These are phyloP conservation scores for Meloe dianella DNA, from an alignment of 2,888 invertebrate species.

Conservation along the genomic window DNA sequence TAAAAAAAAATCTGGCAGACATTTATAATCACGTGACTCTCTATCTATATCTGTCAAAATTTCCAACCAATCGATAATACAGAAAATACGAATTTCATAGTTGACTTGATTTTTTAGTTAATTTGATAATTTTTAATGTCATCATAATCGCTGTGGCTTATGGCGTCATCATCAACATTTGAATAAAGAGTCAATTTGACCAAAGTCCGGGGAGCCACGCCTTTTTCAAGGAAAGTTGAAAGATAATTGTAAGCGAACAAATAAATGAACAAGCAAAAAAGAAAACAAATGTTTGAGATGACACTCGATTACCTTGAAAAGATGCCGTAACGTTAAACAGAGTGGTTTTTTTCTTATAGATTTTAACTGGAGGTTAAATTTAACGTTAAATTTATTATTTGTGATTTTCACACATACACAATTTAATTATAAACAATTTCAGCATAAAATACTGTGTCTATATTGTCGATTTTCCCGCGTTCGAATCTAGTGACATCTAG, in stretches of 20 bases:
- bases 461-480: not conserved
- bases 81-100: not conserved
- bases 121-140: conserved; percentile 14
- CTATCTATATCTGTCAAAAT: no score
- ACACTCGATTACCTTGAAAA: conserved; percentile 48
- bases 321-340: conserved; percentile 15
- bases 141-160: conserved; percentile 3
- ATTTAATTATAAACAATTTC: not conserved
- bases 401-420: no score
- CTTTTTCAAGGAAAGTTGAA: conserved; percentile 16
- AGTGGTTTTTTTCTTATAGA: not conserved
- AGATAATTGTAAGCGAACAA: not conserved
- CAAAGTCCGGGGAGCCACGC: conserved; percentile 11
- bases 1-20: no score
- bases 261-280: conserved; percentile 11
- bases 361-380: not conserved
- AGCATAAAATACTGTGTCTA: not conserved
- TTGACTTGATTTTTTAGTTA: no score
- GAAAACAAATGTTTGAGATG: conserved; percentile 36
- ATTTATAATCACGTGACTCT: no score
- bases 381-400: not conserved
- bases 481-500: conserved; percentile 44
- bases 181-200: not conserved
- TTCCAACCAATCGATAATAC: not conserved
- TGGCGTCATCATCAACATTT: conserved; percentile 6